Base-by-base conservation (phyloP, 2,888 invertebrate species). In the Orthosia cruda region DNA sequence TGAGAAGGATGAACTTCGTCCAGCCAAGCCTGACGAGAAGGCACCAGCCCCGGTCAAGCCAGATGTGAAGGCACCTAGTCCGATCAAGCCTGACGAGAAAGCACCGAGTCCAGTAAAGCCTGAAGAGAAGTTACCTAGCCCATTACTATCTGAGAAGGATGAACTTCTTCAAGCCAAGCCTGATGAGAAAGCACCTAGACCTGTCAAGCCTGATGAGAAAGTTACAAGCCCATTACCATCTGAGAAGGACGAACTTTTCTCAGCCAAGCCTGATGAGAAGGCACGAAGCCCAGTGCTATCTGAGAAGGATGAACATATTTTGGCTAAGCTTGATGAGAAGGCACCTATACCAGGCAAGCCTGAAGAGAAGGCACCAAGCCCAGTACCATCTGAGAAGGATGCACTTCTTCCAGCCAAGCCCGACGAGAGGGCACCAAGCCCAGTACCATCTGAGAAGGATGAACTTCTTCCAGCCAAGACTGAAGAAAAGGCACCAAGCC, bases 1-100 rank as follows among this genome's bases (percentile, higher is more conserved):
- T 12, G 70, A 64, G 0, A 74, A 74, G 0, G 73, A 77, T 3
- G n/a, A n/a, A 11, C 52, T 69, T 45, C 84, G 79, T 23, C 64
- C 59, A 0, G 20, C 18, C 26, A 26, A 26, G 26, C 4, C 26
- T 26, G 26, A 26, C 4, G 26, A 26, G 26, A 26, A 26, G 4
- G 4, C 4, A 26, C 26, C 26, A 26, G 4, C 3, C 26, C 26
- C 26, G 4, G 26, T 26, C 54, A 20, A 72, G 18, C 52, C 40
- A 40, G 69, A 61, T 5, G 50, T 50, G 2, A 70, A 70, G 4
- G 64, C 13, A 0, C 4, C 15, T 15, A 47, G 50, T 23, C 23
- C 16, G 0, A 5, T 40, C 0, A n/a, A 58, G 12, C 62, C 13
- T 3, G 63, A 59, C 9, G 63, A 62, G 7, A 78, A 78, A 16